These are phyloP conservation scores for Pararge aegeria DNA, from an alignment of 1,140 invertebrate species.

Conservation along the genomic window DNA sequence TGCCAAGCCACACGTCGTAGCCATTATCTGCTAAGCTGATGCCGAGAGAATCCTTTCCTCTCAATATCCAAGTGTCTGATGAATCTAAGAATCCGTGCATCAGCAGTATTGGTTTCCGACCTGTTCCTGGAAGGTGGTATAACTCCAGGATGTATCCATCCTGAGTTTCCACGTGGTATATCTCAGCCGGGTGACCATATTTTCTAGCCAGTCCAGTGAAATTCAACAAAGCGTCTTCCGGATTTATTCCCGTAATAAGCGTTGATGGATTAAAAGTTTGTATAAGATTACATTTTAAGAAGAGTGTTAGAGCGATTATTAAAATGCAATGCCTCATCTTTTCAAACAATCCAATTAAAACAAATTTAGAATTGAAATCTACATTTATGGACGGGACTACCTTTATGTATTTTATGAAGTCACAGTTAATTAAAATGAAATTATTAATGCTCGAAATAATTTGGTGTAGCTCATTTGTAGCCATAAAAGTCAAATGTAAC, in stretches of 20 bases:
- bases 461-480: no score
- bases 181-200: conserved; percentile 78
- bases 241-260: not conserved
- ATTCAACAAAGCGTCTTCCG: conserved; percentile 7
- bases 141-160: conserved; percentile 86
- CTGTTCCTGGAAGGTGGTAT: conserved; percentile 79
- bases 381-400: no score
- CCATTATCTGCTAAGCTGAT: conserved; percentile 63
- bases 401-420: no score
- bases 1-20: conserved; percentile 86
- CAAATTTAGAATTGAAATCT: no score
- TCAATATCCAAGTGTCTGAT: conserved; percentile 82
- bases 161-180: conserved; percentile 75
- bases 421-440: no score
- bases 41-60: conserved; percentile 73
- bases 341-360: no score
- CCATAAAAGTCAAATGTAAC: no score
- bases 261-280: no score
- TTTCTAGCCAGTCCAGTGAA: conserved; percentile 49
- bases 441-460: no score
- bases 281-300: no score
- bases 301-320: not conserved
- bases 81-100: conserved; percentile 87
- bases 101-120: conserved; percentile 78
- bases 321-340: not conserved